Percentiles rank a stretch among this genome's conserved stretches.
Conservation (phyloP, 2,797 vertebrate species). For the Thripadectes ignobilis region DNA sequence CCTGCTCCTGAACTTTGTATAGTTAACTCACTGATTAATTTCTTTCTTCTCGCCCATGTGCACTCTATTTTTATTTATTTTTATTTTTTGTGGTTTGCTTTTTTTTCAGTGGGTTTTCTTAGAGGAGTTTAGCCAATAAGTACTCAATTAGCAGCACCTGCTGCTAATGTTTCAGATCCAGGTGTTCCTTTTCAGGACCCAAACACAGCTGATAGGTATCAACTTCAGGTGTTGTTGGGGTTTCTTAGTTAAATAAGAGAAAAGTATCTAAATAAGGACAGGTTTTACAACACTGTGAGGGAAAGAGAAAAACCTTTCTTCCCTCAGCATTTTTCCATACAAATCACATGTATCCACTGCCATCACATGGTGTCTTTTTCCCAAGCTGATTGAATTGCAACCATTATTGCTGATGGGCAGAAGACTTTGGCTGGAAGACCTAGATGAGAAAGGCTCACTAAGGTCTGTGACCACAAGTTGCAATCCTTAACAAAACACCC, state of each 20-base stretch:
- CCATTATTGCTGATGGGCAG: not conserved
- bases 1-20: not conserved
- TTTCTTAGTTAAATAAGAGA: not conserved
- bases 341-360: not conserved
- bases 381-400: not conserved
- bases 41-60: not conserved
- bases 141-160: not conserved
- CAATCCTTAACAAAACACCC: not conserved
- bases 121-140: not conserved
- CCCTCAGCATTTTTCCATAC: not conserved
- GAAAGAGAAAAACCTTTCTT: not conserved
- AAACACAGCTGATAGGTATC: not conserved
- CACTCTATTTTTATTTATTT: not conserved
- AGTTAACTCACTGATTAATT: not conserved
- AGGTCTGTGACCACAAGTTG: not conserved
- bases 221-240: not conserved
- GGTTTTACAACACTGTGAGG: not conserved
- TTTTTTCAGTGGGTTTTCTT: not conserved
- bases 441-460: not conserved
- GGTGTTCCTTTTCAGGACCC: not conserved
- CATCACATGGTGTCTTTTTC: fast-evolving
- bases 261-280: not conserved
- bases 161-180: slow-evolving; percentile 11
- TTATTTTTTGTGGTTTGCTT: no score
- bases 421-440: not conserved